Evolutionary conservation across 2,888 invertebrate species (phyloP), one percentile per base, ranked within the genome.

Genomic region (Sussaba pulchella): DNA sequence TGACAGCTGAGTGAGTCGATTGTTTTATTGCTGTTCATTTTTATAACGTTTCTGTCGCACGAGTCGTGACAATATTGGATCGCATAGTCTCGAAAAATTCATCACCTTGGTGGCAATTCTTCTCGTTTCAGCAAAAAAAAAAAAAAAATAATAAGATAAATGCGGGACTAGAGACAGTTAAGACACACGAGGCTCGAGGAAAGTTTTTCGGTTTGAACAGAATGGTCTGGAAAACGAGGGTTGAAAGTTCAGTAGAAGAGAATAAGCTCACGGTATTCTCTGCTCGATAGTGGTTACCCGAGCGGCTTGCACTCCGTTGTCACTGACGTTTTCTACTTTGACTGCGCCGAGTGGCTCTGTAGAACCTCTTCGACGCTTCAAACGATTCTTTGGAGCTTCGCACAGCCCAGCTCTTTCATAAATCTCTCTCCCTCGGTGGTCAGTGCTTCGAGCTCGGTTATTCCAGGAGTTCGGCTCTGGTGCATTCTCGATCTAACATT

Each of bases 21-120:
- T 63, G 80, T 75, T 82, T 74, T 59, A 61, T 71, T 67, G 47
- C 64, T 75, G 57, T 79, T 75, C 77, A 83, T 83, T 73, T 79
- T 76, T 70, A 83, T 74, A 71, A 82, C 78, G 67, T 78, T 82
- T 31, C 59, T 64, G 63, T 82, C 82, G 79, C 83, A 74, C 57
- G 73, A 47, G 79, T 79, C 69, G 63, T 79, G 64, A 43, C 67
- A 82, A 67, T 67, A 73, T 73, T 74, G 73, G 45, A 36, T 57
- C 43, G 57, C 72, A 72, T 19, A 67, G 50, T 50, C 67, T 57
- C 41, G 71, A 71, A 17, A 66, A 59, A 63, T 75, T 43, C 64
- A 74, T 66, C 61, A 50, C 77, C 63, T 80, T 80, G 64, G 74
- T 24, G 21, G 74, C 74, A 39, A 81, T 77, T 74, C 78, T 59